phyloP scores from a whole-genome alignment of 2,113 vertebrate species.

The Lates calcarifer region DNA sequence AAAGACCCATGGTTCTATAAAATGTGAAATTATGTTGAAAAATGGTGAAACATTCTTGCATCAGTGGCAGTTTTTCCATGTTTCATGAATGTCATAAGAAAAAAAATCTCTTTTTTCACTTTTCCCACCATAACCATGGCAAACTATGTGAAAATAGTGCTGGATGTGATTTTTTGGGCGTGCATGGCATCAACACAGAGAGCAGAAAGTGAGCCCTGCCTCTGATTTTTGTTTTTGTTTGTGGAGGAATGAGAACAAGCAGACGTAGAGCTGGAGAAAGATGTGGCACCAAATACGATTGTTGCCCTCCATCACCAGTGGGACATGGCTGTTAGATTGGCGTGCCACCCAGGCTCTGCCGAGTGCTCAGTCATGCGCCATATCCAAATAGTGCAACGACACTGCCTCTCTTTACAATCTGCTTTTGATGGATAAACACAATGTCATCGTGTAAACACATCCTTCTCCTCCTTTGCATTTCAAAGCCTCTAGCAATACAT shows the following conservation, averaged over 20 bases:
- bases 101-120: background rate
- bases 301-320: slow-evolving; percentile 64
- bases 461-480: slow-evolving; percentile 80
- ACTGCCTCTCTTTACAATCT: slow-evolving; percentile 67
- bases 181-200: slow-evolving; percentile 7
- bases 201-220: slow-evolving; percentile 13
- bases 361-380: slow-evolving; percentile 57
- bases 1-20: no score
- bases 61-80: background rate
- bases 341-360: slow-evolving; percentile 63
- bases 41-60: background rate
- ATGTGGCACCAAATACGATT: slow-evolving; percentile 54
- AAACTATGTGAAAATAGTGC: background rate
- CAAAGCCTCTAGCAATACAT: slow-evolving; percentile 73
- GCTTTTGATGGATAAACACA: slow-evolving; percentile 82
- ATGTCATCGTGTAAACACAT: slow-evolving; percentile 79
- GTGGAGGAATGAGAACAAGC: slow-evolving; percentile 41
- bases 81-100: background rate
- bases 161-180: slow-evolving; percentile 52
- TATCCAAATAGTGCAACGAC: slow-evolving; percentile 65
- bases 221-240: slow-evolving; percentile 41
- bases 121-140: background rate
- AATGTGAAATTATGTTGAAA: background rate
- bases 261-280: slow-evolving; percentile 43
- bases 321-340: slow-evolving; percentile 71